Percentiles rank a stretch among this genome's conserved stretches.
Evolutionary conservation across 2,113 vertebrate species (phyloP).

Genomic region (Myiopsitta monachus): DNA sequence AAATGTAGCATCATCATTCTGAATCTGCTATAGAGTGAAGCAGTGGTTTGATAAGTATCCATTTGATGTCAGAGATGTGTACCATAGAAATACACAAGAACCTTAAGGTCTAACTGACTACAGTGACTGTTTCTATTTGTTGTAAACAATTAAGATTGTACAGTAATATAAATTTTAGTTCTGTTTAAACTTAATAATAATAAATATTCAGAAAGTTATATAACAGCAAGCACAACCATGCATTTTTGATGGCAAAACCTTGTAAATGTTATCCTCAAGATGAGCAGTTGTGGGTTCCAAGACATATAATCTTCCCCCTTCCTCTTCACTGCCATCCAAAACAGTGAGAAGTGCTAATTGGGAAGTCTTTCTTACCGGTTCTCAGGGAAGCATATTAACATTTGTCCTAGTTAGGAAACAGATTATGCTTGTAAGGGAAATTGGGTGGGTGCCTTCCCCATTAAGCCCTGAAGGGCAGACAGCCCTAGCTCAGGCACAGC

Average conservation of each 20-base stretch:
- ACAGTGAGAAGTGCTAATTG: neutral
- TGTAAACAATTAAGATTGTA: neutral
- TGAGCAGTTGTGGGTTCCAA: neutral
- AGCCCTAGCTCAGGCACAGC: neutral
- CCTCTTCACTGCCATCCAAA: neutral
- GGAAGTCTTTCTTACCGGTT: neutral
- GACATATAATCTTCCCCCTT: neutral
- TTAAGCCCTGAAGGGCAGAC: neutral
- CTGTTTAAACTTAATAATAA: neutral
- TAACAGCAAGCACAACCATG: neutral
- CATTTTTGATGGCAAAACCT: neutral
- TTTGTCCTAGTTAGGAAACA: neutral
- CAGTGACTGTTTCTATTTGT: neutral
- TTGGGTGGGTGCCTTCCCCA: neutral
- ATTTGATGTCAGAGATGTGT: neutral
- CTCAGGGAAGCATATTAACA: neutral
- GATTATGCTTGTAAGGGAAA: neutral
- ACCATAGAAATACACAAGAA: accelerated
- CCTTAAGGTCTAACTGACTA: neutral
- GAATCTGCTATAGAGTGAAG: neutral
- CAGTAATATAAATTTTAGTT: neutral
- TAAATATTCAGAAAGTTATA: neutral
- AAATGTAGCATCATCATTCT: neutral
- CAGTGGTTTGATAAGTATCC: neutral
- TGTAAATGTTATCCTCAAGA: neutral